phyloP scores from a whole-genome alignment of 2,113 vertebrate species.

The Syngnathus typhle region DNA sequence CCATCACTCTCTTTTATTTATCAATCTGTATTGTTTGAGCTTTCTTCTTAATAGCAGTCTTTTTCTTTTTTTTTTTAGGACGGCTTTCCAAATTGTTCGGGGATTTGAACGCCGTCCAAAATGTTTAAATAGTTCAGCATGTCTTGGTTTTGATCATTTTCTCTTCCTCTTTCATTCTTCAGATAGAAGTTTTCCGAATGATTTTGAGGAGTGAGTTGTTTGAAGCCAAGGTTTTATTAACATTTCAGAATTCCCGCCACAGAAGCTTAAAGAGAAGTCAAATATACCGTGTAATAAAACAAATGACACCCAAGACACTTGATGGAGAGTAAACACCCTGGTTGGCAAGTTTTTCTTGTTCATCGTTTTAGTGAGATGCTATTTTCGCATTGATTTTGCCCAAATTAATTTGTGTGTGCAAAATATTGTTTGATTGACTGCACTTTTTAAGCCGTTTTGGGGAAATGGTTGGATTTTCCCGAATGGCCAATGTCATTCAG shows the following conservation, averaged over 20 bases:
- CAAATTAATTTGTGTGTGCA: not conserved
- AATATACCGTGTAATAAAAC: not conserved
- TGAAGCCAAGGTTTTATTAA: not conserved
- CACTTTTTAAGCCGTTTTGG: not conserved
- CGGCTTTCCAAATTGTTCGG: not conserved
- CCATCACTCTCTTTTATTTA: conserved; percentile 6
- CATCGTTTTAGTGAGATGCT: not conserved
- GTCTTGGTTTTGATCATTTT: not conserved
- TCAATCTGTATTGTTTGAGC: not conserved
- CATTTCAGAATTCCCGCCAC: not conserved
- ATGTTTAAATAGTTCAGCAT: not conserved
- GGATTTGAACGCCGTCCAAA: not conserved
- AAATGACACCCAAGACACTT: not conserved
- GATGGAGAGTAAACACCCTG: not conserved
- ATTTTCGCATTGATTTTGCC: not conserved
- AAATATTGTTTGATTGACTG: not conserved
- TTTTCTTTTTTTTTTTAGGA: not conserved
- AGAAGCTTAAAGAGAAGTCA: not conserved
- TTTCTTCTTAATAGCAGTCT: not conserved
- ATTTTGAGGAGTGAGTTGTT: not conserved
- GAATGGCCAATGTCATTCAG: no score
- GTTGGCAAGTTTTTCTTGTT: not conserved
- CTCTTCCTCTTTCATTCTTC: not conserved
- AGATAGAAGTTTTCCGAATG: not conserved
- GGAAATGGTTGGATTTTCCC: not conserved